Percentiles rank a stretch among this genome's conserved stretches.
Conservation (phyloP, 1,140 invertebrate species). For the Marisa cornuarietis region DNA sequence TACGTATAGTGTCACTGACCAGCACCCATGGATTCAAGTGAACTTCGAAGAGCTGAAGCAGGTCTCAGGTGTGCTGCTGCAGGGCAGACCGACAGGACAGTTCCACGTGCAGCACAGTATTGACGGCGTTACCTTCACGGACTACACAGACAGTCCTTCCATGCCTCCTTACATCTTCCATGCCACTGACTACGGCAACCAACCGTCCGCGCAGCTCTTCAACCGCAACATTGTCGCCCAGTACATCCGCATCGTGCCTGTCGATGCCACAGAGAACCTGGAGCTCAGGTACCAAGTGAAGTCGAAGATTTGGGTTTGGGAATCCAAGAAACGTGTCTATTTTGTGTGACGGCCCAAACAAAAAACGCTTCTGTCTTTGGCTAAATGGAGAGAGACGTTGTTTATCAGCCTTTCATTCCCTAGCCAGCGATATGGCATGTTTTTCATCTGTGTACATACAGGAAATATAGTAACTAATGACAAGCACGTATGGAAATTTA, state of each 20-base stretch:
- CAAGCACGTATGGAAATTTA: too few species aligned
- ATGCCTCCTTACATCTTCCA: conserved; percentile 34
- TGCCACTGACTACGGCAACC: conserved; percentile 36
- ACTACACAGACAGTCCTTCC: conserved; percentile 37
- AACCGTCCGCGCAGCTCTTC: conserved; percentile 39
- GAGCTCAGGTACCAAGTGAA: conserved; percentile 28
- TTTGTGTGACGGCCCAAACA: too few species aligned
- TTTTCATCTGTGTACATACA: too few species aligned
- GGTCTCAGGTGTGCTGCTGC: conserved; percentile 57
- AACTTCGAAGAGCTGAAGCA: conserved; percentile 60
- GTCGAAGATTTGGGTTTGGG: too few species aligned
- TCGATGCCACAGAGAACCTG: conserved; percentile 8
- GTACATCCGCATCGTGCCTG: conserved; percentile 38
- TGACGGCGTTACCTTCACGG: conserved; percentile 49
- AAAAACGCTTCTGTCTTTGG: too few species aligned
- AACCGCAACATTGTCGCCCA: conserved; percentile 44
- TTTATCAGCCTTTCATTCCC: too few species aligned
- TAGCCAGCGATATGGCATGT: too few species aligned
- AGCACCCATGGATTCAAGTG: conserved; percentile 49
- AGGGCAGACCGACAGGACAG: conserved; percentile 56
- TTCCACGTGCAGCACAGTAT: conserved; percentile 59
- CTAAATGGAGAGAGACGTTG: too few species aligned
- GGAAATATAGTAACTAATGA: too few species aligned
- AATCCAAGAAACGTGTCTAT: too few species aligned
- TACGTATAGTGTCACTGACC: conserved; percentile 33